These are phyloP conservation scores for Argyresthia albistria DNA, from an alignment of 2,888 invertebrate species.

Conservation along the genomic window DNA sequence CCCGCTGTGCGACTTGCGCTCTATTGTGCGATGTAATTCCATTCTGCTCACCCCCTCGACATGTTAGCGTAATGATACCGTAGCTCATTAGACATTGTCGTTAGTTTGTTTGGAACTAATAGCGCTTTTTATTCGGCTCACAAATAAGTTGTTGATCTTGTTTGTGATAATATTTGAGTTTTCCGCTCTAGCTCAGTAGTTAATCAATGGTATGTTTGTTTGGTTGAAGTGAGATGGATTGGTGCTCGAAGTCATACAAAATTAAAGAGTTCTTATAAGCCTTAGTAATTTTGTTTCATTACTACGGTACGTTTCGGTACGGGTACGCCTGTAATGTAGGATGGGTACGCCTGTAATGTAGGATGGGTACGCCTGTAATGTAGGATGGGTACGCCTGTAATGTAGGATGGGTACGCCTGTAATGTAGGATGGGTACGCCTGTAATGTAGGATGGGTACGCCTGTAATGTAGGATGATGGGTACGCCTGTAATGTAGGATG, in stretches of 20 bases:
- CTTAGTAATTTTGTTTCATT: no score
- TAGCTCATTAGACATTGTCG: slow-evolving; percentile 37
- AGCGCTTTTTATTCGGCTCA: slow-evolving; percentile 10
- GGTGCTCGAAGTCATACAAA: background rate
- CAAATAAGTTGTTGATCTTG: background rate
- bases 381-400: no score
- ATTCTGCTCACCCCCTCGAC: background rate
- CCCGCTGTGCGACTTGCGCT: slow-evolving; percentile 31
- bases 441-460: no score
- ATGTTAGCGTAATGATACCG: slow-evolving; percentile 20
- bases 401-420: no score
- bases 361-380: no score
- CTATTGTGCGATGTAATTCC: background rate
- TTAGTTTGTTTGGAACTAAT: slow-evolving; percentile 24
- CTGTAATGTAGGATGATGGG: no score
- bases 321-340: no score
- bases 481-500: no score
- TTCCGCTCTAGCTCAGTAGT: background rate
- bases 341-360: no score
- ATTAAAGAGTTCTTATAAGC: background rate
- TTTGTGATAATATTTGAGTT: background rate
- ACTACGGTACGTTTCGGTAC: no score
- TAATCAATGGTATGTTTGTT: background rate
- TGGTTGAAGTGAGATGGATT: background rate
- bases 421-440: no score